Evolutionary conservation across 1,140 invertebrate species (phyloP).

Genomic region (Drosophila jambulina): DNA sequence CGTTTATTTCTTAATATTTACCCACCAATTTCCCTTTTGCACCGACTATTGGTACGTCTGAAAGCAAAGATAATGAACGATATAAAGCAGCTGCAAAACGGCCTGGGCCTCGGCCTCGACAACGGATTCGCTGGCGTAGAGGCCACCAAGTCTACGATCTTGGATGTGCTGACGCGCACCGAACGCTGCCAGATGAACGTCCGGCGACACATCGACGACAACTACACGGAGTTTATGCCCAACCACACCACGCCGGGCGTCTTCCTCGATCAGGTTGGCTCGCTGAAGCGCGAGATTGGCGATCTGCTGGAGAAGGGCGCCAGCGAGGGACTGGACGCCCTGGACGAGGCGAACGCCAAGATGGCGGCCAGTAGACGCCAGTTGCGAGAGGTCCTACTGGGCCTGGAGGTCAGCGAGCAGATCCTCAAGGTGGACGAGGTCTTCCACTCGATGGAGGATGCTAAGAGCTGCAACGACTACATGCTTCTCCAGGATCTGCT

Average conservation of each 20-base stretch:
- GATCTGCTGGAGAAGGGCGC: slow-evolving; percentile 62
- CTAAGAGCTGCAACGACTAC: slow-evolving; percentile 73
- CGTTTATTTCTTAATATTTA: not conserved
- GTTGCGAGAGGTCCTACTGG: slow-evolving; percentile 66
- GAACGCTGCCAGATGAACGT: slow-evolving; percentile 69
- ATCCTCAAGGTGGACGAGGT: slow-evolving; percentile 76
- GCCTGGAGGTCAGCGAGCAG: slow-evolving; percentile 64
- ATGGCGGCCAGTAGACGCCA: slow-evolving; percentile 53
- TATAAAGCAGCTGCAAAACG: slow-evolving; percentile 29
- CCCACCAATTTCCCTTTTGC: not conserved
- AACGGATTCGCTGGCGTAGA: slow-evolving; percentile 45
- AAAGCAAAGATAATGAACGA: not conserved
- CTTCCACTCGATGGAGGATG: slow-evolving; percentile 76
- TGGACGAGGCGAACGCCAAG: slow-evolving; percentile 62
- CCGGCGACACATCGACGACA: slow-evolving; percentile 74
- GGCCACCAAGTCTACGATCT: slow-evolving; percentile 61
- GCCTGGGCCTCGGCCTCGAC: slow-evolving; percentile 25
- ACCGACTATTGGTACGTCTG: not conserved
- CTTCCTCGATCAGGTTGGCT: slow-evolving; percentile 68
- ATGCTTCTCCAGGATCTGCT: slow-evolving; percentile 64
- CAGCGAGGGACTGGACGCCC: slow-evolving; percentile 50
- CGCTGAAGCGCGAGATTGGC: slow-evolving; percentile 59
- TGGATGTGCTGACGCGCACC: slow-evolving; percentile 68
- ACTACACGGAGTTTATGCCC: slow-evolving; percentile 79
- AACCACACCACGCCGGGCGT: slow-evolving; percentile 71